Percentiles rank a stretch among this genome's conserved stretches.
Conservation (phyloP, 1,140 invertebrate species). For the Neotoxoptera formosana region DNA sequence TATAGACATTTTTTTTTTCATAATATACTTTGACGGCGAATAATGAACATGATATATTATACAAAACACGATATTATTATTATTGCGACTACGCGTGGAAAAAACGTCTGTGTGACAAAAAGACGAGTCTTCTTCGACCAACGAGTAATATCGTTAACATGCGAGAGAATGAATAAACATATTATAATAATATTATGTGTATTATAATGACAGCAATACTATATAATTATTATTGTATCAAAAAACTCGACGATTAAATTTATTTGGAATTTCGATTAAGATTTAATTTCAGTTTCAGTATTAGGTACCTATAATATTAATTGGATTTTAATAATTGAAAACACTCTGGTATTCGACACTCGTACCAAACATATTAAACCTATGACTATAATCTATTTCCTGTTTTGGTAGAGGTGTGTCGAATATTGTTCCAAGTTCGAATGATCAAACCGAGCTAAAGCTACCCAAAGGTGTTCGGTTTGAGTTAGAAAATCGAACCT, state of each 20-base stretch:
- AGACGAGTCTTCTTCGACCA: neutral
- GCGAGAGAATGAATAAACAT: neutral
- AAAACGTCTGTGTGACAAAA: neutral
- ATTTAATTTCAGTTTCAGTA: neutral
- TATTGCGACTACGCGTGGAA: neutral
- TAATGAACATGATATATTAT: neutral
- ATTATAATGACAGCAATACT: neutral
- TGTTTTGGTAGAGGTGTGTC: neutral
- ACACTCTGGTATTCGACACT: neutral
- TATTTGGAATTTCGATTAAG: neutral
- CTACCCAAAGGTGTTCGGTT: too few relatives aligned
- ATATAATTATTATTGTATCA: neutral
- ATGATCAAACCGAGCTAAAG: too few relatives aligned
- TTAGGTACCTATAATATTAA: neutral
- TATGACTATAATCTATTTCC: neutral
- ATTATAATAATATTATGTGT: too few relatives aligned
- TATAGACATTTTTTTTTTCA: neutral
- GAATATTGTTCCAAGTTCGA: too few relatives aligned
- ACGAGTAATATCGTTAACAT: neutral
- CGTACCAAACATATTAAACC: neutral
- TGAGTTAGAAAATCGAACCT: too few relatives aligned
- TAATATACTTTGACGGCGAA: neutral
- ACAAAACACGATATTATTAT: neutral
- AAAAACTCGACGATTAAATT: neutral
- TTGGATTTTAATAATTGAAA: neutral